Evolutionary conservation across 2,797 vertebrate genomes (phyloP).

Genomic region (Trachops cirrhosus): DNA sequence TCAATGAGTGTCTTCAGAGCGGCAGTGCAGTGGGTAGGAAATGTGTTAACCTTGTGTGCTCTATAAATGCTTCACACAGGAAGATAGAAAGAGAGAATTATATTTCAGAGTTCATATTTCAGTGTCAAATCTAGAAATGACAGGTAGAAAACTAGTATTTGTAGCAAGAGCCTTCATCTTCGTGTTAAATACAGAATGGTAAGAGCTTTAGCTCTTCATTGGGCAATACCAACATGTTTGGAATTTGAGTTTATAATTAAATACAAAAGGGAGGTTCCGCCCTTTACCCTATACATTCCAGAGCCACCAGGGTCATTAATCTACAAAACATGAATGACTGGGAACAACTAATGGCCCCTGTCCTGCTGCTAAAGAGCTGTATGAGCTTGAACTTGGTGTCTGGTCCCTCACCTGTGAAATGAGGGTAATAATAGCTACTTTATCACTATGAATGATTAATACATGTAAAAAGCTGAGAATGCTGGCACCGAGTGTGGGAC

Average conservation of each 20-base stretch:
- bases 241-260: background rate
- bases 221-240: background rate
- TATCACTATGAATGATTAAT: background rate
- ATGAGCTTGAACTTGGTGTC: background rate
- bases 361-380: background rate
- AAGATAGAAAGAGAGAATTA: background rate
- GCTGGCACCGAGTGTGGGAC: background rate
- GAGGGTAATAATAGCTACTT: background rate
- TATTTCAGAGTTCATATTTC: conserved; percentile 25
- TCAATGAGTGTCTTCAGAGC: background rate
- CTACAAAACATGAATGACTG: background rate
- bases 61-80: background rate
- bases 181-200: background rate
- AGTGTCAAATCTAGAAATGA: background rate
- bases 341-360: background rate
- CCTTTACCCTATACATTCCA: background rate
- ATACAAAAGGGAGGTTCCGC: background rate
- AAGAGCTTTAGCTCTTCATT: background rate
- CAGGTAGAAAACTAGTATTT: background rate
- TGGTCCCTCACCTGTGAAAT: background rate
- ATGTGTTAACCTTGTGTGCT: background rate
- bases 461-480: background rate
- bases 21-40: background rate
- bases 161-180: background rate
- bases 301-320: background rate